These are phyloP conservation scores for Puffinus mauretanicus DNA, from an alignment of 2,113 vertebrate genomes.

Conservation along the genomic window DNA sequence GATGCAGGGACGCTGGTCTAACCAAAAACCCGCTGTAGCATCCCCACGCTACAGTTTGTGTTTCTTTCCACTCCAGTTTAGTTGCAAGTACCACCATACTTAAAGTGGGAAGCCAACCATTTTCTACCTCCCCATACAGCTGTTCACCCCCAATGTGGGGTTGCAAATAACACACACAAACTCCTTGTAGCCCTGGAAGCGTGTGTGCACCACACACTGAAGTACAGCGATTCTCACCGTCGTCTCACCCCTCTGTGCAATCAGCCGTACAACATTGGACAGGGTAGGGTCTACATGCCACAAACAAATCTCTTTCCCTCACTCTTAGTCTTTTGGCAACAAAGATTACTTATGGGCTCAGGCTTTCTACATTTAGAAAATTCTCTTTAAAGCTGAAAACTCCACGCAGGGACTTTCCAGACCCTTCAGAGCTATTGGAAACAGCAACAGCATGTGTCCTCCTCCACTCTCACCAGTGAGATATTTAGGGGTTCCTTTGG, in stretches of 20 bases:
- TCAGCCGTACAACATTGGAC: rapidly evolving
- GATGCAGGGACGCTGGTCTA: background rate
- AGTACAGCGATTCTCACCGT: background rate
- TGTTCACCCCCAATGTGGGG: background rate
- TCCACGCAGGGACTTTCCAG: conserved; percentile 3
- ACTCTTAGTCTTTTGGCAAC: background rate
- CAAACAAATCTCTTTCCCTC: background rate
- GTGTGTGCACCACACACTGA: background rate
- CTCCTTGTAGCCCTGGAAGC: background rate
- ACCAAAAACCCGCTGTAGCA: background rate
- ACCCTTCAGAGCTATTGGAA: background rate
- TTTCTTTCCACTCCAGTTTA: background rate
- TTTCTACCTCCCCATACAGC: background rate
- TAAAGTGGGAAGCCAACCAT: background rate
- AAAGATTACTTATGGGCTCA: background rate
- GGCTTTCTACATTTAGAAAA: conserved; percentile 46
- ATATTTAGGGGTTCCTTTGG: conserved; percentile 58
- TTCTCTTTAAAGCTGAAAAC: background rate
- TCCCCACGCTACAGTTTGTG: background rate
- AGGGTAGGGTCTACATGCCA: background rate
- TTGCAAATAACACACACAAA: background rate
- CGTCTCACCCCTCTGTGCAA: background rate
- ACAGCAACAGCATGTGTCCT: conserved; percentile 8
- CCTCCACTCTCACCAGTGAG: conserved; percentile 32
- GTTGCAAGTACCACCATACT: background rate